Conservation (phyloP, 2,888 invertebrate species). For the Mesoligia furuncula region DNA sequence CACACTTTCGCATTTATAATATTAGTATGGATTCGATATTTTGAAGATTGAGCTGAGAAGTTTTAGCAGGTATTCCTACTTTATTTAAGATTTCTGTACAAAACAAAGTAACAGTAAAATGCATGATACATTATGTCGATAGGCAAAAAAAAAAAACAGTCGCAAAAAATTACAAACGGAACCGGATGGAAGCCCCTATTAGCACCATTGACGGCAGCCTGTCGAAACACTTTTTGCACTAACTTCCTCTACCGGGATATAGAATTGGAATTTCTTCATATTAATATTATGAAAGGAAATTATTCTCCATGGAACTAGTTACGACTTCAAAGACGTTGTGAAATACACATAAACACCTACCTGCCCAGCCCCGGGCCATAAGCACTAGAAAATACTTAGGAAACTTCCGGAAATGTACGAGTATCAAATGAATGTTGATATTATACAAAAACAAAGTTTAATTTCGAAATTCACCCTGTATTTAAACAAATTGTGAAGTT, state of each 20-base stretch:
- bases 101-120: not conserved
- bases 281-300: slow-evolving; percentile 4
- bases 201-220: slow-evolving; percentile 10
- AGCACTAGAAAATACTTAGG: slow-evolving; percentile 16
- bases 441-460: not conserved
- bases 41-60: not conserved
- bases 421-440: slow-evolving; percentile 21
- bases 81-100: not conserved
- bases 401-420: slow-evolving; percentile 39
- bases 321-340: not conserved
- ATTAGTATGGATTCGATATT: not conserved
- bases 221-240: slow-evolving; percentile 33
- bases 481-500: not conserved
- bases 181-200: slow-evolving; percentile 7
- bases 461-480: not conserved
- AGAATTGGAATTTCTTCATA: not conserved
- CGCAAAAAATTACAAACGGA: slow-evolving; percentile 20
- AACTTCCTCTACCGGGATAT: slow-evolving; percentile 4
- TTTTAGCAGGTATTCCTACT: not conserved
- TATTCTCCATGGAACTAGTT: slow-evolving; percentile 20
- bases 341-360: not conserved
- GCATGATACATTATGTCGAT: not conserved
- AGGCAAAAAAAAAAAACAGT: slow-evolving; percentile 5
- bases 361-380: slow-evolving; percentile 2
- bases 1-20: too few species aligned